These are phyloP conservation scores for Acanthosepion lycidas DNA, from an alignment of 2,888 invertebrate species.

Conservation along the genomic window DNA sequence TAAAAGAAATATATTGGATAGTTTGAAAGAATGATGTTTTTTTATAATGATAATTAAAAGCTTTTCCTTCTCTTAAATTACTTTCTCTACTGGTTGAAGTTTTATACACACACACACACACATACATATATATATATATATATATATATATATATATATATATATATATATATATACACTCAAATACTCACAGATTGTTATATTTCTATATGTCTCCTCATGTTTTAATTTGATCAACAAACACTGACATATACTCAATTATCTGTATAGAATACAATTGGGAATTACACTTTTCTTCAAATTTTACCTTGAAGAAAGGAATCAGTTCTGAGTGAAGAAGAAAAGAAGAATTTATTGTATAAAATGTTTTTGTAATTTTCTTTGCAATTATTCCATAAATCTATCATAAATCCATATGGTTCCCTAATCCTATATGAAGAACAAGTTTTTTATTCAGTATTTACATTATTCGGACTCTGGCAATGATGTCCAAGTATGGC, in stretches of 20 bases:
- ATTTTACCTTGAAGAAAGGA: neutral
- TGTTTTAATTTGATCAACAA: neutral
- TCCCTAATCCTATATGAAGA: neutral
- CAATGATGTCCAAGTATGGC: too few relatives aligned
- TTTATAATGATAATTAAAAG: neutral
- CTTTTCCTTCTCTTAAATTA: neutral
- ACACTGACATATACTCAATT: neutral
- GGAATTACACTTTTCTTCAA: neutral
- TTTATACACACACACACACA: too few relatives aligned
- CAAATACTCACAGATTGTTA: too few relatives aligned
- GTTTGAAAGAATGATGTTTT: neutral
- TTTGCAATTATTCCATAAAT: neutral
- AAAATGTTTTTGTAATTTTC: neutral
- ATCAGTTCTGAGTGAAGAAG: neutral
- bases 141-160: too few relatives aligned
- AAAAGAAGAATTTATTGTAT: neutral
- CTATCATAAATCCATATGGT: neutral
- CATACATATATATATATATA: too few relatives aligned
- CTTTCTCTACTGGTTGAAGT: neutral
- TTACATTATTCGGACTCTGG: too few relatives aligned
- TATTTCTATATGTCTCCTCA: neutral
- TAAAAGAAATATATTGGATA: neutral
- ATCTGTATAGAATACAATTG: neutral
- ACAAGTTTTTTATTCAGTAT: too few relatives aligned
- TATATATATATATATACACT: too few relatives aligned